Conservation (phyloP, 2,888 invertebrate genomes). For the Deilephila elpenor region DNA sequence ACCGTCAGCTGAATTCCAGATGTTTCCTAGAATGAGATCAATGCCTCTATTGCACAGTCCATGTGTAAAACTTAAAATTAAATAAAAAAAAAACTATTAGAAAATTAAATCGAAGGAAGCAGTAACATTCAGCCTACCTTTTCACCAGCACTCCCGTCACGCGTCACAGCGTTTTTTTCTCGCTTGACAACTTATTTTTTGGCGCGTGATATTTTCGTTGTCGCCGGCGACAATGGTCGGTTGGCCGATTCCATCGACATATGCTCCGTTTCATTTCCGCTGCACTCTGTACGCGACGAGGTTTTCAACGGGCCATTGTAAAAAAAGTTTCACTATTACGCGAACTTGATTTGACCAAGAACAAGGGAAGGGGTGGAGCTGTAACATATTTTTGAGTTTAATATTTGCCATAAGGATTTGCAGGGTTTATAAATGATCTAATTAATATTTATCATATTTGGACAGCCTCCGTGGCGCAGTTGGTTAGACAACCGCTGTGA, state of each 20-base stretch:
- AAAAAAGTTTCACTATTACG: slow-evolving; percentile 81
- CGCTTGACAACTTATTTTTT: slow-evolving; percentile 54
- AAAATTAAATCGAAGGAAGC: neutral
- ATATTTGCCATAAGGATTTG: neutral
- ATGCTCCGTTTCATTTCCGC: slow-evolving; percentile 77
- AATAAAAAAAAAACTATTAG: neutral
- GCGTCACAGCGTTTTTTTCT: slow-evolving; percentile 62
- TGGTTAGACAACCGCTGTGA: too few species aligned
- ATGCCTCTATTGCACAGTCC: neutral
- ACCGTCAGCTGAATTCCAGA: too few species aligned
- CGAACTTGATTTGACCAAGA: slow-evolving; percentile 78
- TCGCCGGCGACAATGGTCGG: slow-evolving; percentile 61
- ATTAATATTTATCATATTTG: too few species aligned
- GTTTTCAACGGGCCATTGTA: slow-evolving; percentile 71
- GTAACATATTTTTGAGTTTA: neutral
- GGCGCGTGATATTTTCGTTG: slow-evolving; percentile 33
- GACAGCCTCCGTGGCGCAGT: too few species aligned
- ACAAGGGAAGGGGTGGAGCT: slow-evolving; percentile 47
- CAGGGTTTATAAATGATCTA: neutral
- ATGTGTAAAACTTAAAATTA: neutral
- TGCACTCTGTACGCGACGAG: slow-evolving; percentile 69
- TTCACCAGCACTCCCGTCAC: slow-evolving; percentile 64
- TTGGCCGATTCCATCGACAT: slow-evolving; percentile 71
- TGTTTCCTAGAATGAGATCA: too few species aligned
- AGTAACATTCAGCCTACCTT: slow-evolving; percentile 42